Conservation (phyloP, 2,113 vertebrate species). For the Daphoenositta chrysoptera region DNA sequence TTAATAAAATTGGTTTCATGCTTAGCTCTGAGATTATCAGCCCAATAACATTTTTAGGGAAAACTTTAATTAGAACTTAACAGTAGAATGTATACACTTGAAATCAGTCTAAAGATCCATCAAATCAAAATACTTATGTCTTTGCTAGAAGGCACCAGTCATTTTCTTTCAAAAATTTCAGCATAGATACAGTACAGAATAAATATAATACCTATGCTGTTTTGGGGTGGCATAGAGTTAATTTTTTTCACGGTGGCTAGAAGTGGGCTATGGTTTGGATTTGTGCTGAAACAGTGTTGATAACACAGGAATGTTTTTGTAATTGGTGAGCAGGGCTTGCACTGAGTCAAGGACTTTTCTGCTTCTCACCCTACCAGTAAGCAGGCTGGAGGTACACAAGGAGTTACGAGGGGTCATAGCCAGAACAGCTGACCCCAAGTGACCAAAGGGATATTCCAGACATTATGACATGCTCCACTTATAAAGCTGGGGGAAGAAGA, state of each 20-base stretch:
- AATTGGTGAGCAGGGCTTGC: not conserved
- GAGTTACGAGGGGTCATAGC: not conserved
- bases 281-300: not conserved
- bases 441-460: not conserved
- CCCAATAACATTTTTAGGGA: not conserved
- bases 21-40: not conserved
- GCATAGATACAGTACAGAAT: not conserved
- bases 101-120: not conserved
- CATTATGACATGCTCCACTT: accelerated
- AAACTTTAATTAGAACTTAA: not conserved
- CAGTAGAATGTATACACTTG: not conserved
- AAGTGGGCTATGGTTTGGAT: not conserved
- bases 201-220: not conserved
- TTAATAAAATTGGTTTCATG: not conserved
- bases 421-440: not conserved
- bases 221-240: not conserved
- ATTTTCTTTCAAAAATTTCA: not conserved
- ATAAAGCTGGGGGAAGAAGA: not conserved
- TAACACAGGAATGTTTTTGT: not conserved
- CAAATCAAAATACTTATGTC: not conserved
- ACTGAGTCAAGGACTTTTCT: not conserved
- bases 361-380: not conserved
- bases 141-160: not conserved
- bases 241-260: not conserved
- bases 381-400: not conserved